These are phyloP conservation scores for Apodemia duryi DNA, from an alignment of 2,888 invertebrate genomes.

Conservation along the genomic window DNA sequence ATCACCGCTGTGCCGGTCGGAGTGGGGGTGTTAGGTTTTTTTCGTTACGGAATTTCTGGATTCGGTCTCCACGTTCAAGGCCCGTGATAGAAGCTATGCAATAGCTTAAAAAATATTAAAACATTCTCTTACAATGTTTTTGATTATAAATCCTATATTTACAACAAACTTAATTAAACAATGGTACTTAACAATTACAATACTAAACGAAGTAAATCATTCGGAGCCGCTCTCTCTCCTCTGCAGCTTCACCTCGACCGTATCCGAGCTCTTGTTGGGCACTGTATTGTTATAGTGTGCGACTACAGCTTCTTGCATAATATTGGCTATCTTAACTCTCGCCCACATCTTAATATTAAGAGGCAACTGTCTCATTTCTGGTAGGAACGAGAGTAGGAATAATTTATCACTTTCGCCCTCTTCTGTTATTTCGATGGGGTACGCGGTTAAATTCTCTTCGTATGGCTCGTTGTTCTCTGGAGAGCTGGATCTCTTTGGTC, in stretches of 20 bases:
- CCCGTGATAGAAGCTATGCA: too few species aligned
- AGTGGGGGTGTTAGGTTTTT: too few species aligned
- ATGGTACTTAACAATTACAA: neutral
- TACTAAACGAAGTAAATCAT: constrained; percentile 19
- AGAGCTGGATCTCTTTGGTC: constrained; percentile 38
- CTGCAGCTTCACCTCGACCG: constrained; percentile 40
- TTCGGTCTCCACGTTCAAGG: too few species aligned
- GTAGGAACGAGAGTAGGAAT: constrained; percentile 63
- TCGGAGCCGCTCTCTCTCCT: constrained; percentile 43
- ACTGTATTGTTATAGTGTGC: constrained; percentile 51
- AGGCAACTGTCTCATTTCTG: constrained; percentile 65
- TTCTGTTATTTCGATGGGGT: constrained; percentile 48
- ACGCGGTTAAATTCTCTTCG: constrained; percentile 57
- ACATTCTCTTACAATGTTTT: neutral
- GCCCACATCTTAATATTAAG: constrained; percentile 70
- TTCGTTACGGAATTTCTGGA: too few species aligned
- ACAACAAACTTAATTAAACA: neutral
- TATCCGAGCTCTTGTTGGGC: constrained; percentile 38
- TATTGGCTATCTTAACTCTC: constrained; percentile 61
- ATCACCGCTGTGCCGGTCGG: too few species aligned
- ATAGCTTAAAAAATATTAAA: too few species aligned
- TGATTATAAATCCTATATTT: neutral
- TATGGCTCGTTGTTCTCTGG: constrained; percentile 36
- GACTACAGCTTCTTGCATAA: constrained; percentile 68
- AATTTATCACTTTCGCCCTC: constrained; percentile 58